phyloP scores from a whole-genome alignment of 2,888 invertebrate species.

The Deilephila elpenor region DNA sequence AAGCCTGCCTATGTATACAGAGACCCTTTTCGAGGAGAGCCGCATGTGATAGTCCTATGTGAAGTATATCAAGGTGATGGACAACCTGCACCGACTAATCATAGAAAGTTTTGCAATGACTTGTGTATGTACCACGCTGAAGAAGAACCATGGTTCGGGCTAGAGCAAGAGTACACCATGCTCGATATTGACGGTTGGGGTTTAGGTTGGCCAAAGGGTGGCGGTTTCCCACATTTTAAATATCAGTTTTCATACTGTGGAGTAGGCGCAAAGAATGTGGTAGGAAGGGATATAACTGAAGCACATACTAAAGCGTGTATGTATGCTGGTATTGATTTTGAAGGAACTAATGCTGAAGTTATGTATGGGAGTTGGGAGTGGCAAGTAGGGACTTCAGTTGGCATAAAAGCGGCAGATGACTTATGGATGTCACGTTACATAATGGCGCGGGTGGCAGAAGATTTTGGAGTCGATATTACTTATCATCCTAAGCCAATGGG shows the following conservation, averaged over 20 bases:
- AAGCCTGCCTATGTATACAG: conserved; percentile 94
- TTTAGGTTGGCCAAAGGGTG: conserved; percentile 96
- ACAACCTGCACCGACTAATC: conserved; percentile 89
- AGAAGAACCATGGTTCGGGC: conserved; percentile 94
- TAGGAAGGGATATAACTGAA: conserved; percentile 96
- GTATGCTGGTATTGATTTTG: conserved; percentile 96
- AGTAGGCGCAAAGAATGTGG: conserved; percentile 96
- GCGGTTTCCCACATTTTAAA: conserved; percentile 94
- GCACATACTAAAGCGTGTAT: conserved; percentile 93
- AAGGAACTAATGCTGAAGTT: conserved; percentile 98
- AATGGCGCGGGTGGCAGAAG: conserved; percentile 92
- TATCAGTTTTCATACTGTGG: conserved; percentile 97
- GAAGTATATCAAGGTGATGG: conserved; percentile 91
- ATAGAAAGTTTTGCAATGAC: conserved; percentile 88
- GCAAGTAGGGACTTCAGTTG: conserved; percentile 95
- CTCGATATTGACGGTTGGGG: conserved; percentile 95
- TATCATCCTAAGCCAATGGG: conserved; percentile 91
- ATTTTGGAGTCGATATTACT: conserved; percentile 90
- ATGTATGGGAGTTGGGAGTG: conserved; percentile 97
- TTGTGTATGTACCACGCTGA: conserved; percentile 88
- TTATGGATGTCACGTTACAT: conserved; percentile 94
- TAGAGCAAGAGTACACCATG: conserved; percentile 96
- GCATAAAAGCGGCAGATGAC: conserved; percentile 92
- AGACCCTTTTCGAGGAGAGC: conserved; percentile 95
- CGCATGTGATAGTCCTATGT: conserved; percentile 94